phyloP scores from a whole-genome alignment of 2,113 vertebrate species.

The Marcusenius ussheri region DNA sequence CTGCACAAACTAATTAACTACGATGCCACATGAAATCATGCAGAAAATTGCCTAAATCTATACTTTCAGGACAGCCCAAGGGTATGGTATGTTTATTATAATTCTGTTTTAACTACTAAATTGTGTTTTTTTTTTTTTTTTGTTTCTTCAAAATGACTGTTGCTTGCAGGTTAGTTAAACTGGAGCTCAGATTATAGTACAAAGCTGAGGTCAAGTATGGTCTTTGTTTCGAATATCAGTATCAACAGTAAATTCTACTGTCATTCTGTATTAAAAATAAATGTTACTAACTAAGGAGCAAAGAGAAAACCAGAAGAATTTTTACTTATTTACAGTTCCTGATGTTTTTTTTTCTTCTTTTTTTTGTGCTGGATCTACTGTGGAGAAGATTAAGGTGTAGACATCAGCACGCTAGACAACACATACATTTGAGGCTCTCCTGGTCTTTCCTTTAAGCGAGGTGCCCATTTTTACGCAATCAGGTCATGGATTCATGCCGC shows the following conservation, averaged over 20 bases:
- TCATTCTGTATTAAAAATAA: background rate
- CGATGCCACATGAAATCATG: slow-evolving; percentile 67
- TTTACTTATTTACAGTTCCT: background rate
- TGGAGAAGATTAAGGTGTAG: background rate
- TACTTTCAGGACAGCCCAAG: slow-evolving; percentile 59
- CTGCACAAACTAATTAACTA: slow-evolving; percentile 70
- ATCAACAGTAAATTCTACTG: background rate
- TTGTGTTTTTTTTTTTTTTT: slow-evolving; percentile 7
- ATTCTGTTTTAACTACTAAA: slow-evolving; percentile 36
- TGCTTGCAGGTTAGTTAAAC: slow-evolving; percentile 5
- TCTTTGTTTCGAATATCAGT: background rate
- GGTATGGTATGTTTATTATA: slow-evolving; percentile 46
- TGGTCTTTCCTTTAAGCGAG: background rate
- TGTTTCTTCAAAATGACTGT: slow-evolving; percentile 9
- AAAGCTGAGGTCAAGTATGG: background rate
- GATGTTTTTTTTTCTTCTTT: background rate
- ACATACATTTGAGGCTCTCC: background rate
- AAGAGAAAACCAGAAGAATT: background rate
- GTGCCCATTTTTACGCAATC: background rate
- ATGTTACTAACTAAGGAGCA: background rate
- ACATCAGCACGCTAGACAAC: background rate
- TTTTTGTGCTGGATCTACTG: background rate
- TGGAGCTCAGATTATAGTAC: background rate
- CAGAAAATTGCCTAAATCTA: slow-evolving; percentile 67
- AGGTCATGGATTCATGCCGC: background rate